Percentiles rank a stretch among this genome's conserved stretches.
Conservation (phyloP, 2,797 vertebrate genomes). For the Cyclopterus lumpus region DNA sequence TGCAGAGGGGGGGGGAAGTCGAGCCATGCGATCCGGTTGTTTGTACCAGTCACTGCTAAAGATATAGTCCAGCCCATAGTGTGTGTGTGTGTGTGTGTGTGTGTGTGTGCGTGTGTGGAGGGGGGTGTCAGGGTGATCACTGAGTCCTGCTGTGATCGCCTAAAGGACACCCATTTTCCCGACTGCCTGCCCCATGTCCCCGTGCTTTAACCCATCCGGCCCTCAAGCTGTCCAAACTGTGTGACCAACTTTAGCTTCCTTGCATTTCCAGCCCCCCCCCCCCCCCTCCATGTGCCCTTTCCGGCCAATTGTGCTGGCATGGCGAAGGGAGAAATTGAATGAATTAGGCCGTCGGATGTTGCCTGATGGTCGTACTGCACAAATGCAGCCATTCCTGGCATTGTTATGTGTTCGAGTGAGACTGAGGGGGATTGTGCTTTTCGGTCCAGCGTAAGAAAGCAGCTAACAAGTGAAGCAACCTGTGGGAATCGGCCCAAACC, state of each 20-base stretch:
- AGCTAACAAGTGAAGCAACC: slow-evolving; percentile 72
- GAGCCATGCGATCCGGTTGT: slow-evolving; percentile 68
- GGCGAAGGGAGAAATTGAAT: slow-evolving; percentile 69
- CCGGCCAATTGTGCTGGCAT: slow-evolving; percentile 68
- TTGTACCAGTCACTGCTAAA: slow-evolving; percentile 68
- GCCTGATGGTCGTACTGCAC: slow-evolving; percentile 68
- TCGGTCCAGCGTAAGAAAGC: slow-evolving; percentile 57
- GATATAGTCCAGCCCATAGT: slow-evolving; percentile 59
- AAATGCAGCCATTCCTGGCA: slow-evolving; percentile 73
- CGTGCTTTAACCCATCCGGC: slow-evolving; percentile 36
- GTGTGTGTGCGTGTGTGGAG: too few relatives aligned
- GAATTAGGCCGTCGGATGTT: slow-evolving; percentile 74
- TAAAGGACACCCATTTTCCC: slow-evolving; percentile 62
- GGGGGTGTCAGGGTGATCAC: slow-evolving; percentile 46
- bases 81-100: background rate
- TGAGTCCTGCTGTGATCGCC: slow-evolving; percentile 43
- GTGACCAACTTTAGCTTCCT: slow-evolving; percentile 45
- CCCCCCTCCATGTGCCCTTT: slow-evolving; percentile 58
- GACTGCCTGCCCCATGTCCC: slow-evolving; percentile 35
- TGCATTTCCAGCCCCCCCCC: slow-evolving; percentile 48
- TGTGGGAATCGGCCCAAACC: slow-evolving; percentile 68
- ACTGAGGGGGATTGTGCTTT: slow-evolving; percentile 75
- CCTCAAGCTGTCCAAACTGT: slow-evolving; percentile 20
- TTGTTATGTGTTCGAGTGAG: slow-evolving; percentile 68
- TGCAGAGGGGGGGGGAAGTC: slow-evolving; percentile 45